phyloP scores from a whole-genome alignment of 2,797 vertebrate genomes.

The Pantherophis vulpinus region DNA sequence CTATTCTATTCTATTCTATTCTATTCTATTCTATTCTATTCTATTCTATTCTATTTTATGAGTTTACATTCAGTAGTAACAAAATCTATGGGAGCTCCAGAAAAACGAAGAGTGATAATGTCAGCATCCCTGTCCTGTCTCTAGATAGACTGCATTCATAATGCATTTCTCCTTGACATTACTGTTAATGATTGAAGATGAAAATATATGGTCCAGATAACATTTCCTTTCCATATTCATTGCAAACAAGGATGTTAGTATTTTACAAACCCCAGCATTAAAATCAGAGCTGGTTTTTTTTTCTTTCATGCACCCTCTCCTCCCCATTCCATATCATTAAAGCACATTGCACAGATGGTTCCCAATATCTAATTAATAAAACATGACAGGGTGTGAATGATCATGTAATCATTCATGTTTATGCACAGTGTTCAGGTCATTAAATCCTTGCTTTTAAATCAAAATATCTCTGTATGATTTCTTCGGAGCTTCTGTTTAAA shows the following conservation, averaged over 20 bases:
- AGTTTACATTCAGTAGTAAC: background rate
- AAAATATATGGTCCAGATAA: background rate
- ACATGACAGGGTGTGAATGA: conserved; percentile 37
- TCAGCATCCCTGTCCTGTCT: too few relatives aligned
- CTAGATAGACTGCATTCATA: background rate
- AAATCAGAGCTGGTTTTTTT: background rate
- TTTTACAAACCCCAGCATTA: background rate
- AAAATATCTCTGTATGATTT: conserved; percentile 11
- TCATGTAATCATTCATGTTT: conserved; percentile 35
- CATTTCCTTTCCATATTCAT: background rate
- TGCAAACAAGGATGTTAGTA: background rate
- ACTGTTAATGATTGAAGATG: background rate
- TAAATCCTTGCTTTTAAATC: conserved; percentile 27
- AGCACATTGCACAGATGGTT: conserved; percentile 29
- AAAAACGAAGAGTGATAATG: background rate
- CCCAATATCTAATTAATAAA: conserved; percentile 34
- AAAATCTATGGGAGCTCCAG: background rate
- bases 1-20: too few relatives aligned
- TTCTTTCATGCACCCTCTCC: background rate
- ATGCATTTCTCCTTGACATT: background rate
- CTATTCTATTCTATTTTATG: too few relatives aligned
- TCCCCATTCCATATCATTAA: background rate
- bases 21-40: too few relatives aligned
- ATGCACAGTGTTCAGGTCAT: conserved; percentile 7
- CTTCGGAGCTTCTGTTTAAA: conserved; percentile 4